Evolutionary conservation across 2,888 invertebrate genomes (phyloP).

Genomic region (Pyralis farinalis): DNA sequence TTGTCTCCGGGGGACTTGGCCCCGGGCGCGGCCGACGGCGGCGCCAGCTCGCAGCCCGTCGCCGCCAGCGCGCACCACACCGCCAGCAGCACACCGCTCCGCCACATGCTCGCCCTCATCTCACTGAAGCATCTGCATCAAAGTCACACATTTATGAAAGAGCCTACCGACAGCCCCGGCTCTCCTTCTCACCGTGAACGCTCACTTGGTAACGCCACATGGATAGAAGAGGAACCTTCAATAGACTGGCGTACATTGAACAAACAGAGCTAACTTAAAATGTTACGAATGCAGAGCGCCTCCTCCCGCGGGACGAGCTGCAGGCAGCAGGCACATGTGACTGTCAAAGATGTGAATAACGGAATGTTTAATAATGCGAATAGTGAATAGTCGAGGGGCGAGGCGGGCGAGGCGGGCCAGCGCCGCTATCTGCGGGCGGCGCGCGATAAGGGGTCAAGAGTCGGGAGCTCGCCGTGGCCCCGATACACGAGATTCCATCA

Average conservation of each 20-base stretch:
- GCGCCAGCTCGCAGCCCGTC: conserved; percentile 61
- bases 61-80: conserved; percentile 26
- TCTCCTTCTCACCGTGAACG: no score
- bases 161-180: no score
- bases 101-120: conserved; percentile 15
- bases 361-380: conserved; percentile 6
- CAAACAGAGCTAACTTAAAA: no score
- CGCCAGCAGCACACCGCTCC: conserved; percentile 6
- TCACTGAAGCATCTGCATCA: not conserved
- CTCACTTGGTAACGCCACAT: no score
- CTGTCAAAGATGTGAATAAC: not conserved
- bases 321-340: no score
- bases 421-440: conserved; percentile 9
- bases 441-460: conserved; percentile 30
- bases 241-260: no score
- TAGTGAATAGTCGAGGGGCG: conserved; percentile 17
- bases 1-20: conserved; percentile 89
- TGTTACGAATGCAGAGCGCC: no score
- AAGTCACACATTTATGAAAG: no score
- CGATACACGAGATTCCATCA: conserved; percentile 3
- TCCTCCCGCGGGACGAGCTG: no score
- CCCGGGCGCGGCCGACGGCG: conserved; percentile 38
- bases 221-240: no score
- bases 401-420: conserved; percentile 5
- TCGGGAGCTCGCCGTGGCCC: conserved; percentile 15